phyloP scores from a whole-genome alignment of 1,140 invertebrate species.

The Gryllus bimaculatus region DNA sequence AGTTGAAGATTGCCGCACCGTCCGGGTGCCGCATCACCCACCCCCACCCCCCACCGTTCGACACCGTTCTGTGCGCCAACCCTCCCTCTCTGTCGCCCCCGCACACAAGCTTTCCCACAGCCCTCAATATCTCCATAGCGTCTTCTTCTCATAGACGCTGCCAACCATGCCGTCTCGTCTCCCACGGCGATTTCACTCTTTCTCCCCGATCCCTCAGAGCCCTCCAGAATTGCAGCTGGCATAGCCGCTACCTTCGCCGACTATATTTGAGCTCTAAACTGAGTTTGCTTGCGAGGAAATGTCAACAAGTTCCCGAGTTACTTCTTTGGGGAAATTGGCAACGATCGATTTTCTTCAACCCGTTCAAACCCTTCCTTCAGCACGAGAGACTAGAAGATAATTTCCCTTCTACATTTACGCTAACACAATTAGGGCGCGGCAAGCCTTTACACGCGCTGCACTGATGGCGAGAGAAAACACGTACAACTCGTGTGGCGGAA shows the following conservation, averaged over 20 bases:
- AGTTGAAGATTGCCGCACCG: too few species aligned
- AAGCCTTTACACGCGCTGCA: too few species aligned
- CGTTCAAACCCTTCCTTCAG: background rate
- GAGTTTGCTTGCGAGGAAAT: background rate
- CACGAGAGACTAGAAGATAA: background rate
- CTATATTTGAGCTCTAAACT: background rate
- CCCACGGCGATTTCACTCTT: background rate
- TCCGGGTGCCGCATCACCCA: too few species aligned
- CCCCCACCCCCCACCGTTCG: too few species aligned
- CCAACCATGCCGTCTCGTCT: background rate
- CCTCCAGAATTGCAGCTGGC: background rate
- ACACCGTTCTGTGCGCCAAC: too few species aligned
- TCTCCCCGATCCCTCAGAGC: background rate
- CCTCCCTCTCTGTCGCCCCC: background rate
- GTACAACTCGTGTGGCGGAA: too few species aligned
- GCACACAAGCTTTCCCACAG: background rate
- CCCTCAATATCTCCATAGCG: background rate
- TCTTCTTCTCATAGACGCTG: background rate
- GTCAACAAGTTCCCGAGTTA: background rate
- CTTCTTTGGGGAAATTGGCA: constrained; percentile 3
- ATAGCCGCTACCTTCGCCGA: background rate
- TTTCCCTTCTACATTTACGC: background rate
- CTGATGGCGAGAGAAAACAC: too few species aligned
- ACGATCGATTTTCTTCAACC: background rate
- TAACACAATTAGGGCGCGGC: background rate